Evolutionary conservation across 2,113 vertebrate genomes (phyloP).

Genomic region (Tor tambroides): DNA sequence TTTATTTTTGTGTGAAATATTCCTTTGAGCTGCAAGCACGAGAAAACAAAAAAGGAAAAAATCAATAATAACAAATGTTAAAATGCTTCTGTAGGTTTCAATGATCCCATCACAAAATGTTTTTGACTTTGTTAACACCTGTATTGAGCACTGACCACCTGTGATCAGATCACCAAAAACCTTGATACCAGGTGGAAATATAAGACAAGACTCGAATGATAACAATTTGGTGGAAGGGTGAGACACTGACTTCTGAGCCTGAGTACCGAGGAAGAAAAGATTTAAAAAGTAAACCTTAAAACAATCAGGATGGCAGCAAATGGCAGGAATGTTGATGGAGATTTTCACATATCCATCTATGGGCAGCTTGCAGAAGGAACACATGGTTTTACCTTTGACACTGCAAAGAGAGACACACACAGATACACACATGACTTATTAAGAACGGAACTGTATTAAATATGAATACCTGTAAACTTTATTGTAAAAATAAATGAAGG

Average conservation of each 20-base stretch:
- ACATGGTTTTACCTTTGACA: constrained; percentile 25
- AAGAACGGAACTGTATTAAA: not conserved
- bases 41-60: no score
- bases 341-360: constrained; percentile 64
- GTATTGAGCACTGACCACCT: no score
- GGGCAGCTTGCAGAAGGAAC: constrained; percentile 63
- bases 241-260: not conserved
- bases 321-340: constrained; percentile 53
- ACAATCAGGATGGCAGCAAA: constrained; percentile 65
- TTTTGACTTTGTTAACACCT: no score
- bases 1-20: no score
- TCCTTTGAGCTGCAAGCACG: no score
- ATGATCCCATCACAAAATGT: no score
- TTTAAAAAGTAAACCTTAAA: constrained; percentile 63
- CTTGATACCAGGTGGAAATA: not conserved
- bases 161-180: no score
- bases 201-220: not conserved
- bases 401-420: constrained; percentile 48
- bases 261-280: not conserved
- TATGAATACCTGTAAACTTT: not conserved
- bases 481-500: not conserved
- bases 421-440: not conserved
- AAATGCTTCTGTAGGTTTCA: no score
- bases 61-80: no score
- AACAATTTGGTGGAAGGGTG: not conserved